A percentile compares a stretch with the other conserved stretches of the same genome.
phyloP scores from a whole-genome alignment of 2,797 vertebrate genomes.

The Enteromius mattozi region DNA sequence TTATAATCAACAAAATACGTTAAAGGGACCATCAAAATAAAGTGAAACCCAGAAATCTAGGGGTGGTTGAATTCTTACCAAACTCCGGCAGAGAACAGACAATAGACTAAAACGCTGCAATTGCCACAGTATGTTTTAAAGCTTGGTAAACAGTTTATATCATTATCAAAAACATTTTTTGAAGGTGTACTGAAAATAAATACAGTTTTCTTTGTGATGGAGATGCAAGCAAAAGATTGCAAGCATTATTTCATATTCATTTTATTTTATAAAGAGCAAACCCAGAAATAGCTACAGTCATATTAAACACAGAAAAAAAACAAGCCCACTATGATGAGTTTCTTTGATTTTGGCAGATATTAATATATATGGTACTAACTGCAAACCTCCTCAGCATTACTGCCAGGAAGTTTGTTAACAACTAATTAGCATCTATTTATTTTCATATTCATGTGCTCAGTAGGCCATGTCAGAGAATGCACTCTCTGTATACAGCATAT shows the following conservation, averaged over 20 bases:
- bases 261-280: constrained; percentile 40
- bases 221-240: constrained; percentile 2
- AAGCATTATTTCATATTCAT: constrained; percentile 37
- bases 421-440: constrained; percentile 47
- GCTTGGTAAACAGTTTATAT: not conserved
- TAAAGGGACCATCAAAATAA: no score
- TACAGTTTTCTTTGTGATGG: not conserved
- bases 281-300: constrained; percentile 63
- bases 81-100: not conserved
- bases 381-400: constrained; percentile 49
- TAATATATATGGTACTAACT: constrained; percentile 47
- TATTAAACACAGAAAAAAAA: constrained; percentile 23
- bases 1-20: no score
- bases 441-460: constrained; percentile 42
- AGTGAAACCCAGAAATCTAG: not conserved
- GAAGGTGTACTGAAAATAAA: not conserved
- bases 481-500: constrained; percentile 40
- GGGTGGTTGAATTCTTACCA: not conserved
- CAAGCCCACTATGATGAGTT: constrained; percentile 66
- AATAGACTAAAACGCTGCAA: not conserved
- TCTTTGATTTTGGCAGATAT: constrained; percentile 59
- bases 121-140: not conserved
- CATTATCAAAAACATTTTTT: not conserved
- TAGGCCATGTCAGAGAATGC: constrained; percentile 49
- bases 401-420: constrained; percentile 31